phyloP scores from a whole-genome alignment of 2,797 vertebrate genomes.

The Coccyzus lansbergi region DNA sequence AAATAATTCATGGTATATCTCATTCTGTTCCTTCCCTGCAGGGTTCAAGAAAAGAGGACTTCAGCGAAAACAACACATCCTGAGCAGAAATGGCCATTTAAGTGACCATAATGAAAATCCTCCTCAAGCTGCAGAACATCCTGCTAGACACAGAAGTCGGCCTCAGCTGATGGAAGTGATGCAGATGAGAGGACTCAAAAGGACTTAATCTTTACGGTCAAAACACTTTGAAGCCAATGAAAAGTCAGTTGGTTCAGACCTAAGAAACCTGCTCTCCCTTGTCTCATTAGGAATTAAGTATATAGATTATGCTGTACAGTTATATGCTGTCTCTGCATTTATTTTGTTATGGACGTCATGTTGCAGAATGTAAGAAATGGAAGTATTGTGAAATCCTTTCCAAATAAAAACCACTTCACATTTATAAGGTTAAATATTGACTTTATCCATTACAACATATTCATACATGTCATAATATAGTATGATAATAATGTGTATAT shows the following conservation, averaged over 20 bases:
- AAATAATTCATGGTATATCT: slow-evolving; percentile 17
- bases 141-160: background rate
- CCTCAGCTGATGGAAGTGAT: background rate
- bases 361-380: background rate
- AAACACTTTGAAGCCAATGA: background rate
- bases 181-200: background rate
- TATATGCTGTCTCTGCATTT: background rate
- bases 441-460: background rate
- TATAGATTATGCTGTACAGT: background rate
- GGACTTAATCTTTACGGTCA: background rate
- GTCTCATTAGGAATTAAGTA: background rate
- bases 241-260: background rate
- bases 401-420: background rate
- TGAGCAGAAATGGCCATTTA: background rate
- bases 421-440: background rate
- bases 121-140: background rate
- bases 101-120: background rate
- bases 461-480: background rate
- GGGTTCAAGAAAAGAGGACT: background rate
- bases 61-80: background rate
- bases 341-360: background rate
- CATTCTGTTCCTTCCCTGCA: background rate
- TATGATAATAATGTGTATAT: background rate
- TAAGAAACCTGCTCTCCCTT: background rate
- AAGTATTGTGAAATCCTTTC: background rate